A percentile compares a stretch with the other conserved stretches of the same genome.
Evolutionary conservation across 2,797 vertebrate species (phyloP).

Genomic region (Sebastes kiyomatsui): DNA sequence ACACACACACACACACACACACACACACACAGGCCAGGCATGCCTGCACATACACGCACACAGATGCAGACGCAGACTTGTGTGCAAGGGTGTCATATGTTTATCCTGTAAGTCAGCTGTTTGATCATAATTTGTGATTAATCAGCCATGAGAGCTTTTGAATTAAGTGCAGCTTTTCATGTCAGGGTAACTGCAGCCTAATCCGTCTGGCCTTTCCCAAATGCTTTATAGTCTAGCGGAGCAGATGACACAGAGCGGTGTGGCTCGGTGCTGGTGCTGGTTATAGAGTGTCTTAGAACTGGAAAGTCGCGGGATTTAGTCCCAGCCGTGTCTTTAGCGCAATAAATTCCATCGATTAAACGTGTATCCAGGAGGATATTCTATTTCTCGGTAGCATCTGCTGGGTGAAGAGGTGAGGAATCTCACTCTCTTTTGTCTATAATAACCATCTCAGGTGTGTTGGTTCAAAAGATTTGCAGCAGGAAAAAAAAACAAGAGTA

Average conservation of each 20-base stretch:
- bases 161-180: slow-evolving; percentile 66
- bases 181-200: slow-evolving; percentile 58
- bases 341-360: slow-evolving; percentile 13
- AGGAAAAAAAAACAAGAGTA: not conserved
- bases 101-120: slow-evolving; percentile 73
- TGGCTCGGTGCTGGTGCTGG: slow-evolving; percentile 9
- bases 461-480: not conserved
- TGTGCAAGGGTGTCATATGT: slow-evolving; percentile 59
- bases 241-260: slow-evolving; percentile 47
- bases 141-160: slow-evolving; percentile 68
- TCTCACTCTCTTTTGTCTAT: not conserved
- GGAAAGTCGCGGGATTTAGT: slow-evolving; percentile 30
- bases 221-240: slow-evolving; percentile 50
- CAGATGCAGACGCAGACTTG: slow-evolving; percentile 36
- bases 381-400: not conserved
- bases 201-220: slow-evolving; percentile 61
- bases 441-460: not conserved
- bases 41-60: not conserved
- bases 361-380: not conserved
- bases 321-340: not conserved
- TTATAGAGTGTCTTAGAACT: not conserved
- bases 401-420: not conserved
- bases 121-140: slow-evolving; percentile 75
- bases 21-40: not conserved
- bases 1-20: not conserved